These are phyloP conservation scores for Platycheirus rosarum DNA, from an alignment of 2,888 invertebrate genomes.

Conservation along the genomic window DNA sequence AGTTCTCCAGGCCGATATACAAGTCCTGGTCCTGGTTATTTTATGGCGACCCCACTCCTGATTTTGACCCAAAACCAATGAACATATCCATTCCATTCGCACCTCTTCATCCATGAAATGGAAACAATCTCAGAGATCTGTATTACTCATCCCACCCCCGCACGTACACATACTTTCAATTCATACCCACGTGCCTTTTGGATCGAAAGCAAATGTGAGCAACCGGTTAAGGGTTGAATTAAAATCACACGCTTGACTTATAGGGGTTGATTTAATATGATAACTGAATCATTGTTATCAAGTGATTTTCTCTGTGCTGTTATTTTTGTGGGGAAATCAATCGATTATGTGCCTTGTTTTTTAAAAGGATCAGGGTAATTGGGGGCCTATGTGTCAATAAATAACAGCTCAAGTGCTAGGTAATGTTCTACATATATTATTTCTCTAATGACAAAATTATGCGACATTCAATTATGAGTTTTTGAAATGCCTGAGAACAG, in stretches of 20 bases:
- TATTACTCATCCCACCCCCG: constrained; percentile 18
- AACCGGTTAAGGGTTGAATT: constrained; percentile 74
- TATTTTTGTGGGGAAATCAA: constrained; percentile 26
- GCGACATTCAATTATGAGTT: too few species aligned
- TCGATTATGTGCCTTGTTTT: constrained; percentile 28
- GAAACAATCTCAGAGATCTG: constrained; percentile 67
- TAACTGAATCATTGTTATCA: constrained; percentile 74
- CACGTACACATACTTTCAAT: neutral
- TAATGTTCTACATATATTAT: too few species aligned
- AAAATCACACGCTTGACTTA: constrained; percentile 74
- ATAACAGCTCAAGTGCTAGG: too few species aligned
- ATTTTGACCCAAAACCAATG: constrained; percentile 65
- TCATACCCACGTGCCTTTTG: neutral
- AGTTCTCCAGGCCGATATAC: neutral
- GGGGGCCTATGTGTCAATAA: too few species aligned
- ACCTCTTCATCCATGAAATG: constrained; percentile 73
- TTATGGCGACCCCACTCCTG: neutral
- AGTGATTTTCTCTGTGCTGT: constrained; percentile 59
- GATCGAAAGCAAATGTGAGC: constrained; percentile 72
- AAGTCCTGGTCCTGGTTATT: neutral
- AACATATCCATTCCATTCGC: constrained; percentile 73
- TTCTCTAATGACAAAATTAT: too few species aligned
- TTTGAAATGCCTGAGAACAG: too few species aligned
- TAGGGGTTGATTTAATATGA: constrained; percentile 73
- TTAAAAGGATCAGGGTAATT: too few species aligned